phyloP scores from a whole-genome alignment of 1,140 invertebrate genomes.

The Zaprionus taronus region DNA sequence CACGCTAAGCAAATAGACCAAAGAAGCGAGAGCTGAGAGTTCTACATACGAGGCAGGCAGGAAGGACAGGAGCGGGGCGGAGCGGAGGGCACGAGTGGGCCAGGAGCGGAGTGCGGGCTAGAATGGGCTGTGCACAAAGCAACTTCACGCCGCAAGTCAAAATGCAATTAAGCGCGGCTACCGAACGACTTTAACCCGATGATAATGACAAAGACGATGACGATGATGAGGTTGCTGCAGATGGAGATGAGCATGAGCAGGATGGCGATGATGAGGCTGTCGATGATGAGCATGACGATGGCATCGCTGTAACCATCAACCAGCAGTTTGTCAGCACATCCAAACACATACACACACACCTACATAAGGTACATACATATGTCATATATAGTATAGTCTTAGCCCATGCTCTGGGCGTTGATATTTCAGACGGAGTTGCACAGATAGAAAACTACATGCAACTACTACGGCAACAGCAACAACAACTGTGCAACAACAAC shows the following conservation, averaged over 20 bases:
- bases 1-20: slow-evolving; percentile 74
- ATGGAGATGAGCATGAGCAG: slow-evolving; percentile 1
- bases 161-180: slow-evolving; percentile 81
- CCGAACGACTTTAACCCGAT: slow-evolving; percentile 53
- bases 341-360: slow-evolving; percentile 19
- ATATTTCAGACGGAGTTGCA: slow-evolving; percentile 74
- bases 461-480: slow-evolving; percentile 25
- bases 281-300: slow-evolving; percentile 42
- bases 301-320: slow-evolving; percentile 68
- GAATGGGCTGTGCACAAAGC: slow-evolving; percentile 49
- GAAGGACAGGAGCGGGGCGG: not conserved
- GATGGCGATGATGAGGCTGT: slow-evolving; percentile 21
- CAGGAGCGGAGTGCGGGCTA: not conserved
- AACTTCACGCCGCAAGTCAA: slow-evolving; percentile 81
- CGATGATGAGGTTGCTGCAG: not conserved
- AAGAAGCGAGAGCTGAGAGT: slow-evolving; percentile 49
- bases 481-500: slow-evolving; percentile 9
- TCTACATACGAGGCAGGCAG: slow-evolving; percentile 35
- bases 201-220: slow-evolving; percentile 10
- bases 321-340: slow-evolving; percentile 66
- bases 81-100: not conserved
- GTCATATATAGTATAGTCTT: slow-evolving; percentile 11
- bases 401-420: slow-evolving; percentile 70
- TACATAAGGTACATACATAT: slow-evolving; percentile 1
- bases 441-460: slow-evolving; percentile 72